Evolutionary conservation across 2,888 invertebrate species (phyloP), one percentile per base, ranked within the genome.

Genomic region (Piscicola geometra): DNA sequence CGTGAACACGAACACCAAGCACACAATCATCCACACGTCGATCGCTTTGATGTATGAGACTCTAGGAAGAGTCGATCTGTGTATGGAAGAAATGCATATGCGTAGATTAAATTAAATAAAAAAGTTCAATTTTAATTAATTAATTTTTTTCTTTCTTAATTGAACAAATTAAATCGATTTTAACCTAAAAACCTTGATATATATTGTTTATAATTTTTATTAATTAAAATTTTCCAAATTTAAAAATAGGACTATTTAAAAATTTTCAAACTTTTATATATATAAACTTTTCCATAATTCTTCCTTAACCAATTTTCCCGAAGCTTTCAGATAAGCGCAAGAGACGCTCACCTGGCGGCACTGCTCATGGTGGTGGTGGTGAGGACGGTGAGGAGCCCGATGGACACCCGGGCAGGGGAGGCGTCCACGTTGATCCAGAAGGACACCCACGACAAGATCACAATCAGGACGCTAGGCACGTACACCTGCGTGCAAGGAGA

Each of bases 401-500:
- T 76, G 71, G 76, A 76, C 15, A 76, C 76, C 41, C 76, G 35
- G 64, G 76, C 76, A 5, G 76, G 76, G 0, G 75, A 75, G 30
- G 76, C 74, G 52, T 76, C 76, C 21, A 76, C 76, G 75, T 76
- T 76, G 75, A 76, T 76, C 76, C 76, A 76, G 75, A 76, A 76
- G 32, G 75, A 75, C 56, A 76, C 76, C 76, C 76, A 76, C 36
- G 76, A 76, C 25, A 76, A 68, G 71, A 76, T 76, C 69, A 76
- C 76, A 56, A 76, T 76, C 21, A 76, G 47, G 41, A 76, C 75
- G 33, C 70, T 70, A 5, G 76, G 76, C 5, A 76, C 76, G 71
- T 76, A 76, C 64, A 73, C 73, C 60, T 56, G 25, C n/a, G n/a
- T 18, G 60, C 3, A 56, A 41, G 15, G 41, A 41, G 41, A 15